Percentiles rank a stretch among this genome's conserved stretches.
Conservation (phyloP, 2,113 vertebrate genomes). For the Procavia capensis region DNA sequence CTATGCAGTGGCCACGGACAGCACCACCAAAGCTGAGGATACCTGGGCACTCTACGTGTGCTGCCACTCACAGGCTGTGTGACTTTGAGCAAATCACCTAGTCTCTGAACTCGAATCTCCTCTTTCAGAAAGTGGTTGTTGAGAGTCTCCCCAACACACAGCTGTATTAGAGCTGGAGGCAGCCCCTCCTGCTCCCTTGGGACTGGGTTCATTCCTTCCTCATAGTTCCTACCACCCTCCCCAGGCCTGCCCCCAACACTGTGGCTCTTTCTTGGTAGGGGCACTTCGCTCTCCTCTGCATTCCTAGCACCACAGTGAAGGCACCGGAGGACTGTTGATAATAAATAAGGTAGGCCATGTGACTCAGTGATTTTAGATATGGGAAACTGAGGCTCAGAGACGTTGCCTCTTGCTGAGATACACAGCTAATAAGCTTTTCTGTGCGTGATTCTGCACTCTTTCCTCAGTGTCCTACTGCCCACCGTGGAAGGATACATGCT, state of each 20-base stretch:
- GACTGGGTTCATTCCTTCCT: background rate
- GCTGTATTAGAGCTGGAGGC: background rate
- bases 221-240: background rate
- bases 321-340: background rate
- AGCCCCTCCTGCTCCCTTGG: background rate
- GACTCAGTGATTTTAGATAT: background rate
- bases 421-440: background rate
- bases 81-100: background rate
- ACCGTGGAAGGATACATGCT: fast-evolving
- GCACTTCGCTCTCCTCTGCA: too few relatives aligned
- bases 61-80: background rate
- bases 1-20: background rate
- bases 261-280: background rate
- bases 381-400: background rate
- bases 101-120: background rate
- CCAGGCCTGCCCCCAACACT: background rate
- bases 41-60: background rate
- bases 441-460: background rate
- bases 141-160: background rate
- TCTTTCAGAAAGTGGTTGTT: background rate
- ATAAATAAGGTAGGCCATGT: background rate
- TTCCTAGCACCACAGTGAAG: background rate
- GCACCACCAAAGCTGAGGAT: background rate
- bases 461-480: background rate
- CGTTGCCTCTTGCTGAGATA: background rate